Conservation (phyloP, 2,113 vertebrate species). For the Dendropsophus ebraccatus region DNA sequence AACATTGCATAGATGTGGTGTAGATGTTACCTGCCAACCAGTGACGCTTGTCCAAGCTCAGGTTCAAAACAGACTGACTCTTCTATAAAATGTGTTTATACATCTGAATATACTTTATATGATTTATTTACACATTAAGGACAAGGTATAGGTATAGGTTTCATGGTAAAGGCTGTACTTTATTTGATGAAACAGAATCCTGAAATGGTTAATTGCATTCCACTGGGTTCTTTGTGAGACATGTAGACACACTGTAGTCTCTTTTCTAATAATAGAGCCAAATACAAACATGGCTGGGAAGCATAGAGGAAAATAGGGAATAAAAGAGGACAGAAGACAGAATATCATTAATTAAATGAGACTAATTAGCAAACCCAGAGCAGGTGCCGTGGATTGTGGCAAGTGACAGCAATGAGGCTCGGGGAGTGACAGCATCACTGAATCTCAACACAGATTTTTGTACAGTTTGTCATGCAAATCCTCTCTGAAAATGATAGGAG, state of each 20-base stretch:
- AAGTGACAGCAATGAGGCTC: slow-evolving; percentile 78
- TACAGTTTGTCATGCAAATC: slow-evolving; percentile 82
- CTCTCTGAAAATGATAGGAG: slow-evolving; percentile 81
- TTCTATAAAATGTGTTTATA: background rate
- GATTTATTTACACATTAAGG: background rate
- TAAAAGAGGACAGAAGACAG: slow-evolving; percentile 76
- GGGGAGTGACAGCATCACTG: slow-evolving; percentile 69
- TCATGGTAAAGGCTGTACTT: background rate
- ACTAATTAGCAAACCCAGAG: slow-evolving; percentile 93
- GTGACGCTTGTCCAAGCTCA: background rate
- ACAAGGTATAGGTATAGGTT: too few relatives aligned
- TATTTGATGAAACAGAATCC: background rate
- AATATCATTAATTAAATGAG: slow-evolving; percentile 91
- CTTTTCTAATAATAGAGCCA: slow-evolving; percentile 40
- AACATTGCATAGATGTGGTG: too few relatives aligned
- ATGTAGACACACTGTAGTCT: background rate
- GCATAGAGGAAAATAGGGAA: slow-evolving; percentile 68
- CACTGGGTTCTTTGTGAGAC: background rate
- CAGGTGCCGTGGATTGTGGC: slow-evolving; percentile 84
- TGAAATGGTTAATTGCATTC: background rate
- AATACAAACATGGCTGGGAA: slow-evolving; percentile 62
- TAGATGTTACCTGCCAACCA: background rate
- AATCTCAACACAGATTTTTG: slow-evolving; percentile 69
- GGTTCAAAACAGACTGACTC: background rate
- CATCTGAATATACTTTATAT: background rate